Conservation (phyloP, 2,888 invertebrate species). For the Tenthredo amoena region DNA sequence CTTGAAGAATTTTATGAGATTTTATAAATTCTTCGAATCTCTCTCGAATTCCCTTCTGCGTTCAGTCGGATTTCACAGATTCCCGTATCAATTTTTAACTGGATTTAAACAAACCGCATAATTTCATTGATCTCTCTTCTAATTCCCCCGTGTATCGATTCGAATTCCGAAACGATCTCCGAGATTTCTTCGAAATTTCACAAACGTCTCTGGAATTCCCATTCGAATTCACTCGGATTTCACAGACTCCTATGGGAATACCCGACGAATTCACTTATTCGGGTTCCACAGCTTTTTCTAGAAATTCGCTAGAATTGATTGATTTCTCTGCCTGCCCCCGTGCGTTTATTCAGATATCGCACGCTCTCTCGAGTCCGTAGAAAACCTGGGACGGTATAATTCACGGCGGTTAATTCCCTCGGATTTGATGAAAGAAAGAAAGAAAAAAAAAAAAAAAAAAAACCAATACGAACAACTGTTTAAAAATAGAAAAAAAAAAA, state of each 20-base stretch:
- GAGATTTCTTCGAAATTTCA: neutral
- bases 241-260: neutral
- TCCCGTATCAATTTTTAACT: neutral
- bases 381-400: too few relatives aligned
- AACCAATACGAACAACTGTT: too few relatives aligned
- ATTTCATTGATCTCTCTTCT: neutral
- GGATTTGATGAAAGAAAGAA: neutral
- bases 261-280: neutral
- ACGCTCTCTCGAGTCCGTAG: neutral
- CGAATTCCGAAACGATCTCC: neutral
- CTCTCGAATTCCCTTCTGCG: neutral
- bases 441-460: neutral
- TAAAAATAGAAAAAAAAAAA: neutral
- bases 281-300: neutral
- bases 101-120: neutral
- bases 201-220: neutral
- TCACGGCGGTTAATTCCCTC: too few relatives aligned
- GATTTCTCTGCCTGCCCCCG: too few relatives aligned
- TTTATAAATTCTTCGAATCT: neutral
- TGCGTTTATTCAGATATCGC: neutral
- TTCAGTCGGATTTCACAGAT: neutral
- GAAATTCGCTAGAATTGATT: neutral
- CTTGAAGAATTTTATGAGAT: neutral
- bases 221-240: neutral
- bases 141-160: neutral